These are phyloP conservation scores for Dermatemys mawii DNA, from an alignment of 2,113 vertebrate genomes.

Conservation along the genomic window DNA sequence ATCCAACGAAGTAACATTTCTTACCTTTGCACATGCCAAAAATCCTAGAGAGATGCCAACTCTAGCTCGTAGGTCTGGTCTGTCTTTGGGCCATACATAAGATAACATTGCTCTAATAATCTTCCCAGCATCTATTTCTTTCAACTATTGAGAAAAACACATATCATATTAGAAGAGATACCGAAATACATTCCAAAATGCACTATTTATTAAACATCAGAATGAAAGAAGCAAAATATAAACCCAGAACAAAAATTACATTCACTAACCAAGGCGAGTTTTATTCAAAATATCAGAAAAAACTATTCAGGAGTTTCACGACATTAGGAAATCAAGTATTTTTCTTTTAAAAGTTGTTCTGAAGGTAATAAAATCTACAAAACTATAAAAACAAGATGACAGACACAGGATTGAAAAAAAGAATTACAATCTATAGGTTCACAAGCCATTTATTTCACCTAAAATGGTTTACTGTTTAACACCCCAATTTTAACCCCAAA, in stretches of 20 bases:
- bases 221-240: neutral
- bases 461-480: neutral
- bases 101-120: constrained; percentile 93
- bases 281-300: neutral
- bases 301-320: neutral
- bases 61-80: constrained; percentile 92
- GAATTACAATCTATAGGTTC: neutral
- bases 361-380: neutral
- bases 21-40: constrained; percentile 93
- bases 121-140: constrained; percentile 87
- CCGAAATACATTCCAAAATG: neutral
- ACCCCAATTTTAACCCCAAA: neutral
- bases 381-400: neutral
- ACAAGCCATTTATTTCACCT: neutral
- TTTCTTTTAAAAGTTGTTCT: neutral
- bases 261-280: neutral
- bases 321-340: neutral
- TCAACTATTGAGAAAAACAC: constrained; percentile 81
- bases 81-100: constrained; percentile 95
- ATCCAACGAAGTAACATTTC: neutral
- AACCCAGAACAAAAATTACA: neutral
- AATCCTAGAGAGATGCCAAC: constrained; percentile 91
- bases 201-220: neutral
- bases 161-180: neutral
- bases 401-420: neutral